Evolutionary conservation across 2,113 vertebrate species (phyloP).

Genomic region (Tiliqua scincoides): DNA sequence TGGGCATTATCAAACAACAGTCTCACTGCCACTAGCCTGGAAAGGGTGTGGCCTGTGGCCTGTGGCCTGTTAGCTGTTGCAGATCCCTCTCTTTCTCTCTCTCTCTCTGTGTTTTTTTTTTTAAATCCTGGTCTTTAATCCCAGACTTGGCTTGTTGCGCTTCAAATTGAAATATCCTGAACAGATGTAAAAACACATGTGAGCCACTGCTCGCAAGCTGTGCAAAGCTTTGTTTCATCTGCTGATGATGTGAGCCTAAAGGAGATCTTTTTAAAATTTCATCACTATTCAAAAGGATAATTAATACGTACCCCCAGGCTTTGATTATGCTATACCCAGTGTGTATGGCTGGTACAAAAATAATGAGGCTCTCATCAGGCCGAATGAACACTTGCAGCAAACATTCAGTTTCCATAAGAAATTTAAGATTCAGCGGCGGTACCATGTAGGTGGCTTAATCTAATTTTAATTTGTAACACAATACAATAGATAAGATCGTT

Average conservation of each 20-base stretch:
- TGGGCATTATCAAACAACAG: conserved; percentile 19
- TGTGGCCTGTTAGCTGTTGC: conserved; percentile 63
- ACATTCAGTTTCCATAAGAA: conserved; percentile 91
- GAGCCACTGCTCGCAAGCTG: conserved; percentile 90
- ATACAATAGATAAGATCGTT: conserved; percentile 78
- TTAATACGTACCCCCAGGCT: conserved; percentile 99
- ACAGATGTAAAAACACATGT: conserved; percentile 99
- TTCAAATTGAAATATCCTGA: conserved; percentile 99
- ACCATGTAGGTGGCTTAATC: conserved; percentile 77
- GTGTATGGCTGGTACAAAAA: conserved; percentile 88
- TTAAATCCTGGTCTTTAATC: conserved; percentile 88
- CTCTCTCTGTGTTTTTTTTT: conserved; percentile 8
- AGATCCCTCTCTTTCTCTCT: conserved; percentile 25
- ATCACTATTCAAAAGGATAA: conserved; percentile 99
- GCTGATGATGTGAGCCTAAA: conserved; percentile 94
- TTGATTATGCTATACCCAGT: conserved; percentile 96
- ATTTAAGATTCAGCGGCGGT: conserved; percentile 87
- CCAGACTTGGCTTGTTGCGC: conserved; percentile 87
- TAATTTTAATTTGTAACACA: conserved; percentile 88
- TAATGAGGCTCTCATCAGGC: conserved; percentile 97
- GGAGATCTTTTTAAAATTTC: conserved; percentile 99
- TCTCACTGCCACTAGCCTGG: fast-evolving
- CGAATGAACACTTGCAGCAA: conserved; percentile 86
- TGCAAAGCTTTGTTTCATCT: conserved; percentile 95
- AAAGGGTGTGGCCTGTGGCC: conserved; percentile 64